These are phyloP conservation scores for Galago senegalensis DNA, from an alignment of 2,797 vertebrate species.

Conservation along the genomic window DNA sequence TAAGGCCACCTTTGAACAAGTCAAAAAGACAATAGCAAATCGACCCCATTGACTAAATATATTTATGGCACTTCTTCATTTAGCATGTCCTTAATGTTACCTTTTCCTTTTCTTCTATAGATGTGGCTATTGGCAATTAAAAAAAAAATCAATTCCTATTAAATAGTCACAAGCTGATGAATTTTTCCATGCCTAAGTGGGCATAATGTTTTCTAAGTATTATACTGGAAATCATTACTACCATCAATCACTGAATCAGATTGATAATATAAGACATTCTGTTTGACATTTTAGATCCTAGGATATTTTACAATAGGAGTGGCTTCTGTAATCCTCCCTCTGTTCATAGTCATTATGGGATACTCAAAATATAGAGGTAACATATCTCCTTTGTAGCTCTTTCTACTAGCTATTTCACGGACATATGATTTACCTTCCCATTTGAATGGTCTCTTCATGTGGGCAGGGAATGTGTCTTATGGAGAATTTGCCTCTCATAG, in stretches of 20 bases:
- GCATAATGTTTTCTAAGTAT: neutral
- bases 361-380: neutral
- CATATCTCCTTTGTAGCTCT: neutral
- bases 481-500: neutral
- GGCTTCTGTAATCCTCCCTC: neutral
- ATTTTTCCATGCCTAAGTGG: neutral
- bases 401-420: neutral
- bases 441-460: neutral
- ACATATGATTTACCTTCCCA: neutral
- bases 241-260: neutral
- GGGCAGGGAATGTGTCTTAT: neutral
- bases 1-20: neutral
- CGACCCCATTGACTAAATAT: neutral
- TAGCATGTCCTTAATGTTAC: neutral
- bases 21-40: neutral
- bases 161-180: neutral
- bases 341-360: neutral
- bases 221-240: neutral
- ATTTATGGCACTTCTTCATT: neutral
- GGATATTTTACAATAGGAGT: neutral
- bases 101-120: neutral
- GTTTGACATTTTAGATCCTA: neutral
- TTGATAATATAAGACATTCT: slow-evolving; percentile 25
- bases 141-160: slow-evolving; percentile 4
- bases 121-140: neutral